A percentile compares a stretch with the other conserved stretches of the same genome.
Evolutionary conservation across 1,140 invertebrate genomes (phyloP).

Genomic region (Antheraea mylitta): DNA sequence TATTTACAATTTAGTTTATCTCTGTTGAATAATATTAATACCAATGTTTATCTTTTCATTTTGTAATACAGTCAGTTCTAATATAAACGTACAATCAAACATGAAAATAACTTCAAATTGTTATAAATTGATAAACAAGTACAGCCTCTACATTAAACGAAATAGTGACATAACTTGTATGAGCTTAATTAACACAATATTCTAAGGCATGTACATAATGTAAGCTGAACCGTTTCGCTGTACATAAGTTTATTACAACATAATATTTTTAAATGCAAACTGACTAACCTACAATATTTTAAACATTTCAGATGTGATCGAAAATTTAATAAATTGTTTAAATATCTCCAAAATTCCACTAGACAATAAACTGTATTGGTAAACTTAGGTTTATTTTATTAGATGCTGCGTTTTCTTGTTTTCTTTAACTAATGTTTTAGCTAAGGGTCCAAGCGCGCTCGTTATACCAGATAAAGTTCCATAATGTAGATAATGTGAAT

Average conservation of each 20-base stretch:
- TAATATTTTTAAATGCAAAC: background rate
- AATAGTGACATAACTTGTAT: too few relatives aligned
- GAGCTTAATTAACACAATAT: background rate
- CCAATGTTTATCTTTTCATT: too few relatives aligned
- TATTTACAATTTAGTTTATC: background rate
- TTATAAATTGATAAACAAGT: background rate
- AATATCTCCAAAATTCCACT: background rate
- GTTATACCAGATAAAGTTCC: constrained; percentile 69
- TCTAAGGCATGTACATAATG: background rate
- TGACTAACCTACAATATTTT: background rate
- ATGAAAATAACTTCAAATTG: too few relatives aligned
- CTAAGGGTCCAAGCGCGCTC: constrained; percentile 51
- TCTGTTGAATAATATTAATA: background rate
- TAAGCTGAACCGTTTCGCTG: background rate
- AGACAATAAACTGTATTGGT: constrained; percentile 32
- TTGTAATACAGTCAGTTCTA: too few relatives aligned
- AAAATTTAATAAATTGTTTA: background rate
- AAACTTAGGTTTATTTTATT: constrained; percentile 34
- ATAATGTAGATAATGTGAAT: constrained; percentile 77
- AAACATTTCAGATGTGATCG: background rate
- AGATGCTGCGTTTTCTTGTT: constrained; percentile 24
- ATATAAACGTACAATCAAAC: too few relatives aligned
- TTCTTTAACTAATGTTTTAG: constrained; percentile 37
- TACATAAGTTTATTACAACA: background rate
- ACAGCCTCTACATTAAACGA: background rate